Percentiles rank a stretch among this genome's conserved stretches.
These are phyloP conservation scores for Eupsilia transversa DNA, from an alignment of 2,888 invertebrate genomes.

Conservation along the genomic window DNA sequence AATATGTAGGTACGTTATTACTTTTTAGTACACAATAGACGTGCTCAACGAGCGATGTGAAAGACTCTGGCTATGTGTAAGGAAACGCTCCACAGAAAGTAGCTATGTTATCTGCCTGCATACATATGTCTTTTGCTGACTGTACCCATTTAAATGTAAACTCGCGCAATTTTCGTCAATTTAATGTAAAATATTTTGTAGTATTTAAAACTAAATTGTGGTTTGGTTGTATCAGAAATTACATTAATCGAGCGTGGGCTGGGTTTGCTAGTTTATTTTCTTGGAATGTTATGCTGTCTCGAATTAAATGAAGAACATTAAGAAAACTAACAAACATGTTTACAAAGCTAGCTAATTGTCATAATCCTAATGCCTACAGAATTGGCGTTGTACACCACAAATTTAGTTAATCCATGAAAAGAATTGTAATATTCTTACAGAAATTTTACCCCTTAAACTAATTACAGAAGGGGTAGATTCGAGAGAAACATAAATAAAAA, in stretches of 20 bases:
- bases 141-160: slow-evolving; percentile 59
- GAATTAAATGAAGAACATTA: not conserved
- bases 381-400: not conserved
- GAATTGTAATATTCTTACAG: not conserved
- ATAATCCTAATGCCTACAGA: not conserved
- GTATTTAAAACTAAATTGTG: slow-evolving; percentile 30
- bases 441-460: not conserved
- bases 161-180: slow-evolving; percentile 44
- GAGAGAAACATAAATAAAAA: not conserved
- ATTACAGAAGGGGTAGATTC: not conserved
- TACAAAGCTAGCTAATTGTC: not conserved
- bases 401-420: not conserved
- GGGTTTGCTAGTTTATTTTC: slow-evolving; percentile 1
- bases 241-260: slow-evolving; percentile 21
- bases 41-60: no score
- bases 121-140: not conserved
- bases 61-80: no score
- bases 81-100: no score
- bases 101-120: not conserved
- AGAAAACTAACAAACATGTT: not conserved
- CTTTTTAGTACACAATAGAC: no score
- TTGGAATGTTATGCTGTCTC: not conserved
- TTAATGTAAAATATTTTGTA: slow-evolving; percentile 35
- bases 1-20: no score
- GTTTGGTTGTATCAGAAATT: slow-evolving; percentile 19